Evolutionary conservation across 2,888 invertebrate species (phyloP).

Genomic region (Argynnis bischoffii): DNA sequence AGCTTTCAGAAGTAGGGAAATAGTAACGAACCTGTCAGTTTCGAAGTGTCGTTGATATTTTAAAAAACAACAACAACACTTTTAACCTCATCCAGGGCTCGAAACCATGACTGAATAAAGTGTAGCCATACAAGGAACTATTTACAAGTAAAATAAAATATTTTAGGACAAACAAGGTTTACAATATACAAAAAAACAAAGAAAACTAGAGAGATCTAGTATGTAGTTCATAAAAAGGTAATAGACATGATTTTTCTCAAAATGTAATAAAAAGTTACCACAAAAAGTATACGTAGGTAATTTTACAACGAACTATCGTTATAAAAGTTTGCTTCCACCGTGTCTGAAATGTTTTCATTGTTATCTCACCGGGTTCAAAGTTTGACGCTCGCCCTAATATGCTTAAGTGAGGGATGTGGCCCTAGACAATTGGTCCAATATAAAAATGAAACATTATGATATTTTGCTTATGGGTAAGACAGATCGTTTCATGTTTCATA

Average conservation of each 20-base stretch:
- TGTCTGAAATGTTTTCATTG: slow-evolving; percentile 72
- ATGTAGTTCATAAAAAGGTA: background rate
- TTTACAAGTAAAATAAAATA: no score
- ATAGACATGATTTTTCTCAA: slow-evolving; percentile 1
- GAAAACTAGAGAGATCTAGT: background rate
- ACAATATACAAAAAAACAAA: background rate
- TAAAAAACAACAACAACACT: no score
- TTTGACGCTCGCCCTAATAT: slow-evolving; percentile 69
- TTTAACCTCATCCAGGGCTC: no score
- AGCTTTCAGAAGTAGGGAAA: no score
- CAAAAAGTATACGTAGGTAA: slow-evolving; percentile 16
- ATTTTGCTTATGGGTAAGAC: slow-evolving; percentile 24
- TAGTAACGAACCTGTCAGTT: no score
- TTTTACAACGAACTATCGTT: slow-evolving; percentile 58
- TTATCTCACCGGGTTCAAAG: slow-evolving; percentile 65
- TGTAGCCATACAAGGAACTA: no score
- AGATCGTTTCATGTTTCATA: slow-evolving; percentile 17
- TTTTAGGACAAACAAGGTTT: no score
- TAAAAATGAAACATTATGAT: slow-evolving; percentile 34
- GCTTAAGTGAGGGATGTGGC: slow-evolving; percentile 80
- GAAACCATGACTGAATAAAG: no score
- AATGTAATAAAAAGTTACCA: slow-evolving; percentile 12
- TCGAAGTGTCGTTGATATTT: no score
- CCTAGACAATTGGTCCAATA: slow-evolving; percentile 66
- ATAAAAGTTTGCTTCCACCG: slow-evolving; percentile 65